Conservation (phyloP, 2,113 vertebrate genomes). For the Xenopus tropicalis region DNA sequence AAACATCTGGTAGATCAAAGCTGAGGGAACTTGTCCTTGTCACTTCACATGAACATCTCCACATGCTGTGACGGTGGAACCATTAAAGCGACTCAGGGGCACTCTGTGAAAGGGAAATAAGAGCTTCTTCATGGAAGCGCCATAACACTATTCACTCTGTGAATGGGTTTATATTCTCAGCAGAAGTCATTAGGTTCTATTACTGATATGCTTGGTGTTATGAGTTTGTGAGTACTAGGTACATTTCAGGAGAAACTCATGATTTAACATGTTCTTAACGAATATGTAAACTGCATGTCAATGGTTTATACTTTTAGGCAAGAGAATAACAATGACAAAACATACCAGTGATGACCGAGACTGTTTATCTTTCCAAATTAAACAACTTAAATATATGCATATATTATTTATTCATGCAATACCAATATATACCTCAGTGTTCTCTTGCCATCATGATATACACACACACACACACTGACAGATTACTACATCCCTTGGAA, state of each 20-base stretch:
- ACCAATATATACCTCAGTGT: background rate
- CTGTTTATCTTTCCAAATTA: background rate
- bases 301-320: background rate
- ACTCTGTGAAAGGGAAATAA: background rate
- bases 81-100: background rate
- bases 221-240: background rate
- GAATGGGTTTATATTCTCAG: too few species aligned
- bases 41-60: background rate
- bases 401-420: background rate
- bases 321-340: background rate
- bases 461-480: background rate
- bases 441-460: background rate
- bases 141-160: too few species aligned
- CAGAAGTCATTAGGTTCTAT: background rate
- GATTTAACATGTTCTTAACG: background rate
- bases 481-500: background rate
- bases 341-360: background rate
- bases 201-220: background rate
- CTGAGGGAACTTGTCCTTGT: background rate
- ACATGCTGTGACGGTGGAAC: background rate
- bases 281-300: background rate
- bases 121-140: background rate
- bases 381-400: background rate
- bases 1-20: slow-evolving; percentile 8
- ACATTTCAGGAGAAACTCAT: background rate